Percentiles rank a stretch among this genome's conserved stretches.
These are phyloP conservation scores for Drosophila neocordata DNA, from an alignment of 1,140 invertebrate species.

Conservation along the genomic window DNA sequence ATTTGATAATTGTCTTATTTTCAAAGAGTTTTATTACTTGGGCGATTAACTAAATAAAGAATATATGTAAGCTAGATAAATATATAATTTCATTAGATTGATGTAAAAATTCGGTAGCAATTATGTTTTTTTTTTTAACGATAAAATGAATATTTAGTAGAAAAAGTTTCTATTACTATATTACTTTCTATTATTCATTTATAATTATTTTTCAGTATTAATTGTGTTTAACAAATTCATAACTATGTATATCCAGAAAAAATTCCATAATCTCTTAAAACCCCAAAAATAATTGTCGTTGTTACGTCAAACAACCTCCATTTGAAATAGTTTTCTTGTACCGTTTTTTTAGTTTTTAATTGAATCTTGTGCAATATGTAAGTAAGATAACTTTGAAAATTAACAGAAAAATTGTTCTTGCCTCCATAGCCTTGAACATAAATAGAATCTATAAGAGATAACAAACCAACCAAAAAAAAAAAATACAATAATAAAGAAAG, in stretches of 20 bases:
- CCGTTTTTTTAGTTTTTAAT: slow-evolving; percentile 1
- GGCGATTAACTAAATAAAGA: no score
- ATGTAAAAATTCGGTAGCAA: no score
- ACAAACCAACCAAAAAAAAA: slow-evolving; percentile 9
- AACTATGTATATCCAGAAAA: no score
- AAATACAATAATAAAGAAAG: neutral
- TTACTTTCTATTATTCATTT: no score
- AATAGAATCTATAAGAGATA: slow-evolving; percentile 31
- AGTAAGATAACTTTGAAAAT: neutral
- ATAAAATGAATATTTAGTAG: no score
- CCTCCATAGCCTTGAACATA: slow-evolving; percentile 44
- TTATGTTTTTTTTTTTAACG: no score
- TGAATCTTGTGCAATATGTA: slow-evolving; percentile 7
- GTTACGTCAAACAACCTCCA: neutral
- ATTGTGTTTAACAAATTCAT: no score
- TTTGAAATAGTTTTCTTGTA: slow-evolving; percentile 1
- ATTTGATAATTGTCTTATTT: neutral
- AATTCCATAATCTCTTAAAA: slow-evolving; percentile 13
- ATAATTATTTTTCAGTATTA: no score
- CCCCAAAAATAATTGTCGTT: neutral
- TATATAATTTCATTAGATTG: no score
- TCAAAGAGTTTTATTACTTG: neutral
- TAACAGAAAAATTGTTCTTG: neutral
- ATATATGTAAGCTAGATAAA: no score
- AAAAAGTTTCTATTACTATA: no score